These are phyloP conservation scores for Sylvilagus bachmani DNA, from an alignment of 2,113 vertebrate genomes.

Conservation along the genomic window DNA sequence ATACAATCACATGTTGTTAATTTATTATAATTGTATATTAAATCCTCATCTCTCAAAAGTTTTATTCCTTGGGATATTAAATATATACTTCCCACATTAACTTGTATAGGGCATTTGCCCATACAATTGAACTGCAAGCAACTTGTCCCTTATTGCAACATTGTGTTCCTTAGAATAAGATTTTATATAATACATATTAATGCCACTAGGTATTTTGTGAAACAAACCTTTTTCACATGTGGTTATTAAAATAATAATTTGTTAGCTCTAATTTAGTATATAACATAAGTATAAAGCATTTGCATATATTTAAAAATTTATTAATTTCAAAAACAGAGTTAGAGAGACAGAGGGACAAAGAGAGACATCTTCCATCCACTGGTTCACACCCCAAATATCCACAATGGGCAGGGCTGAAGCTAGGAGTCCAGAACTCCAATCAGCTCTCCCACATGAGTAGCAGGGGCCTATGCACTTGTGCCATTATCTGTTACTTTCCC, in stretches of 20 bases:
- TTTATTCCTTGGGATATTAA: neutral
- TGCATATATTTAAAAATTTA: neutral
- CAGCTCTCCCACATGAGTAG: too few relatives aligned
- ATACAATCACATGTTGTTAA: neutral
- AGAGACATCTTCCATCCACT: too few relatives aligned
- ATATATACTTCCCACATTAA: neutral
- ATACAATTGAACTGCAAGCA: neutral
- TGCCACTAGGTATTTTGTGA: neutral
- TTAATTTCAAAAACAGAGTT: too few relatives aligned
- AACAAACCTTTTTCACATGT: constrained; percentile 10
- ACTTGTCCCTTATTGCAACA: neutral
- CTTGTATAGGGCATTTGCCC: neutral
- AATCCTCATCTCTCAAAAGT: neutral
- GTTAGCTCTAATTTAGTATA: neutral
- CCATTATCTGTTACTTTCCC: too few relatives aligned
- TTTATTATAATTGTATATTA: neutral
- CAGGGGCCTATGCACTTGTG: too few relatives aligned
- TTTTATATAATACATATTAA: neutral
- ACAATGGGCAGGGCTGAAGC: too few relatives aligned
- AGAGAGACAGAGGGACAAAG: too few relatives aligned
- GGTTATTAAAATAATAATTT: neutral
- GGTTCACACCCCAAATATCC: too few relatives aligned
- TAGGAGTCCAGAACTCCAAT: too few relatives aligned
- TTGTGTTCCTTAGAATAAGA: neutral
- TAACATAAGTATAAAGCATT: neutral